Evolutionary conservation across 2,888 invertebrate genomes (phyloP).

Genomic region (Spisula solida): DNA sequence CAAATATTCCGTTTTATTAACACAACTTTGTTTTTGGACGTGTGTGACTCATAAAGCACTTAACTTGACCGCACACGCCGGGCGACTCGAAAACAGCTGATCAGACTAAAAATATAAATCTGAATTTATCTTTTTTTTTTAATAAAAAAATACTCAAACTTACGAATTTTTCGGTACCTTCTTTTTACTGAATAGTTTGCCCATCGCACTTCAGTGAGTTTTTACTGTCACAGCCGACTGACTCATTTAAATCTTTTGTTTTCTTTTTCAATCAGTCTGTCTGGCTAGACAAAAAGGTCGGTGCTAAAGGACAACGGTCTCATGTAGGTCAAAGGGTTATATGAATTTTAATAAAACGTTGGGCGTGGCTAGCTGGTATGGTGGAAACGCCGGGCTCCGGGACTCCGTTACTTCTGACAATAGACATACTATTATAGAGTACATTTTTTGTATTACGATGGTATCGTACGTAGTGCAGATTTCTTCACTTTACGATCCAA

Average conservation of each 20-base stretch:
- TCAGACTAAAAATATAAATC: too few species aligned
- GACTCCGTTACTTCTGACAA: too few species aligned
- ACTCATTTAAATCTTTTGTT: conserved; percentile 28
- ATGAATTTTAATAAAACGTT: too few species aligned
- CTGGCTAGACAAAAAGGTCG: too few species aligned
- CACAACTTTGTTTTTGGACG: conserved; percentile 6
- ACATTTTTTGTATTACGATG: too few species aligned
- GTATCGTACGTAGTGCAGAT: too few species aligned
- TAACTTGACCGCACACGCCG: conserved; percentile 14
- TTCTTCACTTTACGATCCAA: too few species aligned
- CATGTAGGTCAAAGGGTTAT: too few species aligned
- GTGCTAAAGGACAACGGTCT: too few species aligned
- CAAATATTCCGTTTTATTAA: neutral
- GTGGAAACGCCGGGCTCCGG: too few species aligned
- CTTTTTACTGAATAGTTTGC: conserved; percentile 76
- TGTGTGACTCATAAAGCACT: neutral
- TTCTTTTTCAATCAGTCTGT: neutral
- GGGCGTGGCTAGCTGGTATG: too few species aligned
- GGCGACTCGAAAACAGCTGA: conserved; percentile 12
- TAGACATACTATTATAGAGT: too few species aligned
- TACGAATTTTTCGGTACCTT: conserved; percentile 72
- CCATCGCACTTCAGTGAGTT: conserved; percentile 65
- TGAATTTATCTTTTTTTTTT: neutral
- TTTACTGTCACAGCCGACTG: neutral
- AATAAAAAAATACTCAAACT: conserved; percentile 27